Conservation (phyloP, 1,140 invertebrate species). For the Sarcophaga peregrina region DNA sequence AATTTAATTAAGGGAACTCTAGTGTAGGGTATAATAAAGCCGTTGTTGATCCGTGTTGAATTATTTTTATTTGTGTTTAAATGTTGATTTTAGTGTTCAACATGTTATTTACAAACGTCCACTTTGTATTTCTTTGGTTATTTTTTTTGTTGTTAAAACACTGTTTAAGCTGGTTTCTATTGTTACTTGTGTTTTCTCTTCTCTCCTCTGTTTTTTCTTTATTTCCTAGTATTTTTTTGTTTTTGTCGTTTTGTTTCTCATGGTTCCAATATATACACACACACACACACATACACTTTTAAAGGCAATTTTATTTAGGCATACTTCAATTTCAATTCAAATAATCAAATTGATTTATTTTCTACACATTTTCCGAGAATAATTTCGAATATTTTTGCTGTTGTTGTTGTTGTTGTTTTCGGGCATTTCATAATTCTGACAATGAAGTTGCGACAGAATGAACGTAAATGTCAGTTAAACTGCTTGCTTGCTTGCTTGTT, state of each 20-base stretch:
- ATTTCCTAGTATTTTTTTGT: no score
- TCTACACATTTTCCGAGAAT: neutral
- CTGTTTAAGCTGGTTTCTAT: neutral
- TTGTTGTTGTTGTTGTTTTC: neutral
- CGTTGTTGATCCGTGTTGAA: neutral
- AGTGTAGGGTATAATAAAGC: no score
- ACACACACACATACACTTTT: no score
- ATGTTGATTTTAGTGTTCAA: neutral
- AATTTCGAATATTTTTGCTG: neutral
- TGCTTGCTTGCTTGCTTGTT: no score
- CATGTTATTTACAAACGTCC: constrained; percentile 14
- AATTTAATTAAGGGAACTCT: no score
- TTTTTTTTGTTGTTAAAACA: no score
- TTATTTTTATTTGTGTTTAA: neutral
- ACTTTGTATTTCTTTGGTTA: neutral
- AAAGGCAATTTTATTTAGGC: no score
- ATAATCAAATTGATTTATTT: constrained; percentile 13
- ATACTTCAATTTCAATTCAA: constrained; percentile 18
- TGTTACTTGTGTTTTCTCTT: neutral
- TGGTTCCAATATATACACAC: no score
- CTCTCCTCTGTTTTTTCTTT: neutral
- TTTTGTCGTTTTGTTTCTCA: no score
- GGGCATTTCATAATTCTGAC: constrained; percentile 28
- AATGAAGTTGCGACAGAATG: neutral
- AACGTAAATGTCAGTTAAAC: neutral